phyloP scores from a whole-genome alignment of 30 jellyfish, hydroid and myxozoan genomes.

The Clytia hemisphaerica region DNA sequence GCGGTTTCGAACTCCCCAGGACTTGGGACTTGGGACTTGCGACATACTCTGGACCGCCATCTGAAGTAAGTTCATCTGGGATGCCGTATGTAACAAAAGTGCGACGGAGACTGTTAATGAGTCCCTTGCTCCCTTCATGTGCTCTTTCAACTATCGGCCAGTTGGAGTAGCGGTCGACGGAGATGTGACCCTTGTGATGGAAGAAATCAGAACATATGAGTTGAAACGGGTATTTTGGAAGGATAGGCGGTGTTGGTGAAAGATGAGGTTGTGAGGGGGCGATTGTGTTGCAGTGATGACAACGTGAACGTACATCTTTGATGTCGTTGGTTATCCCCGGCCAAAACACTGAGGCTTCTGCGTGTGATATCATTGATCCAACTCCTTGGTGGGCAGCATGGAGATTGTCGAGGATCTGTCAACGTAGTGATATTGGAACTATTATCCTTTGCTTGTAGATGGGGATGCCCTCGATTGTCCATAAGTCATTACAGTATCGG shows the following conservation, averaged over 20 bases:
- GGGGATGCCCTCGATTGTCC: background rate
- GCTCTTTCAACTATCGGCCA: background rate
- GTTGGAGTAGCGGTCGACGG: background rate
- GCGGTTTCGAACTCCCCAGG: background rate
- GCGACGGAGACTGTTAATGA: background rate
- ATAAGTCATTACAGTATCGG: background rate
- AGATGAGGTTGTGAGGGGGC: slow-evolving; percentile 5
- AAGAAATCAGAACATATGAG: slow-evolving; percentile 3
- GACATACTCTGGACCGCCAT: background rate
- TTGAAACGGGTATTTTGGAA: slow-evolving; percentile 22
- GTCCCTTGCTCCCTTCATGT: background rate
- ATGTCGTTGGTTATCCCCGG: slow-evolving; percentile 13
- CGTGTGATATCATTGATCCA: background rate
- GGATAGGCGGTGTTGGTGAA: background rate
- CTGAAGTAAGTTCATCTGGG: slow-evolving; percentile 1
- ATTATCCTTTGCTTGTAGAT: background rate
- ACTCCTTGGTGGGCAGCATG: background rate
- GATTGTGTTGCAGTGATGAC: slow-evolving; percentile 19
- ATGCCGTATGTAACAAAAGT: background rate
- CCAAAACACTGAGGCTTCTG: slow-evolving; percentile 9
- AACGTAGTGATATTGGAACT: slow-evolving; percentile 7
- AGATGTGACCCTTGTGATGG: slow-evolving; percentile 15
- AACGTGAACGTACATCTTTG: slow-evolving; percentile 7
- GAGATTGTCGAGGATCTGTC: slow-evolving; percentile 14
- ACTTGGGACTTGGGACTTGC: background rate